Evolutionary conservation across 2,888 invertebrate species (phyloP), one percentile per base, ranked within the genome.

Genomic region (Orthosia gothica): DNA sequence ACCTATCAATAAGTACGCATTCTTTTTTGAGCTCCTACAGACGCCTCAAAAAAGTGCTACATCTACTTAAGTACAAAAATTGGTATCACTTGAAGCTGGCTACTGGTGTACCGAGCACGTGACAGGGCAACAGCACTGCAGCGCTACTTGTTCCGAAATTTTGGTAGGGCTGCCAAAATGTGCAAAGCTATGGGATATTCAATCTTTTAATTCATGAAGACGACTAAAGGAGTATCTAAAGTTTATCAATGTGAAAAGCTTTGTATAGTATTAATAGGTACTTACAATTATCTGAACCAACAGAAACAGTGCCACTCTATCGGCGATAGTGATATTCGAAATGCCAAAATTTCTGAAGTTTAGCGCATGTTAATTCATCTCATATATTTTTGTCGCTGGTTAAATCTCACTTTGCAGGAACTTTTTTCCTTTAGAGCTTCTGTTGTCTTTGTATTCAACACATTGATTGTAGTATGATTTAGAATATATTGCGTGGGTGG

Each of bases 41-140:
- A 15, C 11, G n/a, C 18, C 4, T 23, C 13, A 23, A 26, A 23
- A 23, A 57, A 50, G n/a, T 2, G 15, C 45, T 15, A 52, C 40
- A 40, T 40, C 7, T 20, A 74, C 59, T 26, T 47, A 55, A 1
- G 15, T 26, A 45, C 1, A 73, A 74, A 49, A 52, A 69, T n/a
- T 47, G 16, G 16, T 23, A 74, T 47, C 45, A n/a, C 13, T 59
- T 54, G 50, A 50, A 50, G 59, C 50, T 54, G 58, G 86, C 89
- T 89, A 90, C 89, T 85, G 87, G 79, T 80, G 63, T 64, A 68
- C 62, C 74, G 58, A 75, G 82, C 84, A 81, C 75, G 40, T 72
- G 79, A 79, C 49, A 86, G 63, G 63, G 26, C 5, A 59, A 63
- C 62, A 63, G 32, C 58, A 45, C 23, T 58, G 63, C 47, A 55